Percentiles rank a stretch among this genome's conserved stretches.
phyloP scores from a whole-genome alignment of 2,113 vertebrate genomes.

The Pollimyrus isidori region DNA sequence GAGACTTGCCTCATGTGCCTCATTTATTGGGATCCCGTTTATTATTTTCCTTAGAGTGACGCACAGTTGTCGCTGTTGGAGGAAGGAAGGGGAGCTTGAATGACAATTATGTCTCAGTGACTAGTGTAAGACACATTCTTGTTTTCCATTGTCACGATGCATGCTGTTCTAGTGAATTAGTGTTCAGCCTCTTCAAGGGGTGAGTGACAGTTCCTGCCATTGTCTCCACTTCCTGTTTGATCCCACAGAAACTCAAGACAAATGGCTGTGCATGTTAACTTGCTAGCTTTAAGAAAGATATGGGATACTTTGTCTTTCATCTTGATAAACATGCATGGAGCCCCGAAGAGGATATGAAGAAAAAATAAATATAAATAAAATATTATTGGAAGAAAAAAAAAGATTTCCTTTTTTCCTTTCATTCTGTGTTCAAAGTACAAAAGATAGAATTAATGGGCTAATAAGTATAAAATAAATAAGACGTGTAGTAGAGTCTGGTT shows the following conservation, averaged over 20 bases:
- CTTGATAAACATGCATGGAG: not conserved
- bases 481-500: not conserved
- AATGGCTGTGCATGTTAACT: not conserved
- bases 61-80: not conserved
- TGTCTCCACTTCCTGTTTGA: slow-evolving; percentile 53
- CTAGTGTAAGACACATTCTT: not conserved
- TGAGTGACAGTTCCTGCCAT: slow-evolving; percentile 57
- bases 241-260: not conserved
- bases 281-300: not conserved
- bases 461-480: not conserved
- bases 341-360: not conserved
- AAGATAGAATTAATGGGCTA: not conserved
- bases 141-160: slow-evolving; percentile 8
- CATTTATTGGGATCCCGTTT: not conserved
- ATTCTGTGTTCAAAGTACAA: not conserved
- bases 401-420: not conserved
- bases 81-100: not conserved
- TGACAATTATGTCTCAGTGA: not conserved
- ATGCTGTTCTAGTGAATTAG: not conserved
- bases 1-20: not conserved
- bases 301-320: not conserved
- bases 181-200: slow-evolving; percentile 33
- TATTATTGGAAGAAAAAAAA: not conserved
- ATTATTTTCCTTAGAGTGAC: not conserved
- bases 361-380: not conserved